These are phyloP conservation scores for Schizotus pectinicornis DNA, from an alignment of 2,888 invertebrate genomes.

Conservation along the genomic window DNA sequence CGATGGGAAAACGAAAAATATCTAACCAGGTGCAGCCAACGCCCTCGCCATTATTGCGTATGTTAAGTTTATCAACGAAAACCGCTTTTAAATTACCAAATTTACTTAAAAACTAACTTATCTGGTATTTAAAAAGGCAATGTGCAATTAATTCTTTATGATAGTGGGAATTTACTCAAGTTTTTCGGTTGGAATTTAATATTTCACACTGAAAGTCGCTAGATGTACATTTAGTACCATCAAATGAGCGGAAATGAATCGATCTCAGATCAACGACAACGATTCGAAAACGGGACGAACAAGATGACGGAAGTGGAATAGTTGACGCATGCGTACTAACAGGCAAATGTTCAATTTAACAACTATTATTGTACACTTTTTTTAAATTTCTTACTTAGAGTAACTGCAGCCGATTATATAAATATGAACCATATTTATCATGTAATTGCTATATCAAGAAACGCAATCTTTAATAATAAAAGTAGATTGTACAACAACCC, in stretches of 20 bases:
- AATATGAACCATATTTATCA: too few species aligned
- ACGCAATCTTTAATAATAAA: too few species aligned
- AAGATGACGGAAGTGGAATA: constrained; percentile 14
- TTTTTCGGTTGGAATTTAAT: constrained; percentile 14
- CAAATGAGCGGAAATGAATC: constrained; percentile 46
- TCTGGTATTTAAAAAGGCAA: constrained; percentile 20
- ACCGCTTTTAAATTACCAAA: constrained; percentile 8
- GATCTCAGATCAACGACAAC: constrained; percentile 8
- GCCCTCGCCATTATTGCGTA: constrained; percentile 31
- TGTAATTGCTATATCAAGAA: too few species aligned
- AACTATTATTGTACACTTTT: not conserved
- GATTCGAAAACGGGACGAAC: constrained; percentile 4
- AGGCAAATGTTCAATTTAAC: not conserved
- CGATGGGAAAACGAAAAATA: constrained; percentile 6
- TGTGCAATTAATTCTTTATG: constrained; percentile 15
- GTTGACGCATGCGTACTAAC: constrained; percentile 11
- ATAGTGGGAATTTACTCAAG: constrained; percentile 18
- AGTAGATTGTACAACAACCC: too few species aligned
- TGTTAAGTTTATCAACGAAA: constrained; percentile 17
- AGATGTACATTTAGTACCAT: constrained; percentile 38
- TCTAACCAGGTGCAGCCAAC: constrained; percentile 27
- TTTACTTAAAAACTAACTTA: constrained; percentile 22
- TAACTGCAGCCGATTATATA: too few species aligned
- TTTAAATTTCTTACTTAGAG: not conserved
- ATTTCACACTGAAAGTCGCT: constrained; percentile 26